These are phyloP conservation scores for Volucella inflata DNA, from an alignment of 2,888 invertebrate genomes.

Conservation along the genomic window DNA sequence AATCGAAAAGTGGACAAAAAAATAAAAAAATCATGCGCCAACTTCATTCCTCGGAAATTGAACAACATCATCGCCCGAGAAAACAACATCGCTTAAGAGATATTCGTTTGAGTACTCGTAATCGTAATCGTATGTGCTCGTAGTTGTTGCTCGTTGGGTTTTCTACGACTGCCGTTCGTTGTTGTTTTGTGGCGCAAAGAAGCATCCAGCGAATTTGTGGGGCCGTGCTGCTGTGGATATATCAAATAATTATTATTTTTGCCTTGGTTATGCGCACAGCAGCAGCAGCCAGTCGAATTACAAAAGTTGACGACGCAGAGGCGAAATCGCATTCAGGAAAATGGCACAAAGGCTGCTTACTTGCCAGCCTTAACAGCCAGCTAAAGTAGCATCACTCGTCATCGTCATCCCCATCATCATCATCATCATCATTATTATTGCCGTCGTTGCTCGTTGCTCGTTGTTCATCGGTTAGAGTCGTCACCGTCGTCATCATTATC, in stretches of 20 bases:
- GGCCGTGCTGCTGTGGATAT: slow-evolving; percentile 33
- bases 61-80: slow-evolving; percentile 54
- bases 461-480: neutral
- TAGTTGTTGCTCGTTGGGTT: neutral
- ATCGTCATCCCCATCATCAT: slow-evolving; percentile 52
- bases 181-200: slow-evolving; percentile 29
- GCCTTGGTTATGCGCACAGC: slow-evolving; percentile 60
- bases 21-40: slow-evolving; percentile 47
- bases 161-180: slow-evolving; percentile 31
- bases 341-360: slow-evolving; percentile 63
- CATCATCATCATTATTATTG: slow-evolving; percentile 27
- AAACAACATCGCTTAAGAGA: slow-evolving; percentile 40
- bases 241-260: slow-evolving; percentile 72
- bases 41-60: slow-evolving; percentile 59
- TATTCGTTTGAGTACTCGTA: neutral
- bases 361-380: slow-evolving; percentile 35
- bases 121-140: neutral
- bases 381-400: slow-evolving; percentile 70
- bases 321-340: slow-evolving; percentile 72
- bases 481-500: slow-evolving; percentile 28
- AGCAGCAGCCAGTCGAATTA: slow-evolving; percentile 37
- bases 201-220: slow-evolving; percentile 38
- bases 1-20: neutral
- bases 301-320: slow-evolving; percentile 67
- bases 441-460: no score